These are phyloP conservation scores for Formica aserva DNA, from an alignment of 2,888 invertebrate species.

Conservation along the genomic window DNA sequence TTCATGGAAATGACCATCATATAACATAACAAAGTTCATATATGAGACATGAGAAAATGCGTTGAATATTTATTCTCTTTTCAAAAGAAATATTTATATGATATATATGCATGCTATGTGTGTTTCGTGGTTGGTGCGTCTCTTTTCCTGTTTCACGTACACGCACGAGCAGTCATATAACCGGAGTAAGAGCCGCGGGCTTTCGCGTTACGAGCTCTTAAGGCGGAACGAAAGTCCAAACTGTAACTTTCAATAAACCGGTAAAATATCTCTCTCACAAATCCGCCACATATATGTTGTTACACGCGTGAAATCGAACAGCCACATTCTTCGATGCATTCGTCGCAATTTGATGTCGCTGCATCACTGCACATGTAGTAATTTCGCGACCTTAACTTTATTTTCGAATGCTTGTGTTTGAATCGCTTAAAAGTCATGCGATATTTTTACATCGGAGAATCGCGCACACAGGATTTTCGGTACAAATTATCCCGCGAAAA, in stretches of 20 bases:
- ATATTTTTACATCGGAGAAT: constrained; percentile 12
- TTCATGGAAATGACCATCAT: not conserved
- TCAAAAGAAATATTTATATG: not conserved
- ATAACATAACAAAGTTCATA: not conserved
- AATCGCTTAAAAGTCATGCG: constrained; percentile 22
- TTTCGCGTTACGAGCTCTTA: constrained; percentile 16
- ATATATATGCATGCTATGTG: not conserved
- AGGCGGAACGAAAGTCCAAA: not conserved
- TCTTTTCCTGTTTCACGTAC: not conserved
- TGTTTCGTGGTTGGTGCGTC: constrained; percentile 3
- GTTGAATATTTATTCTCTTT: not conserved
- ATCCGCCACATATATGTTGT: not conserved
- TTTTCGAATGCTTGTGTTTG: too few species aligned
- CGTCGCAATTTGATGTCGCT: not conserved
- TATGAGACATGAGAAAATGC: not conserved
- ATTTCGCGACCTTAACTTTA: not conserved
- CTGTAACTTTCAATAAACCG: constrained; percentile 23
- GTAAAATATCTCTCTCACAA: constrained; percentile 24
- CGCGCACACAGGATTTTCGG: constrained; percentile 13
- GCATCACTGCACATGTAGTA: not conserved
- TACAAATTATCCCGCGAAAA: constrained; percentile 12
- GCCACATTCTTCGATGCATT: not conserved
- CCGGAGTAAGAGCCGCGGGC: not conserved
- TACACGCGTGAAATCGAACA: constrained; percentile 33
- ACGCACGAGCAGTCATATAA: constrained; percentile 11